Evolutionary conservation across 2,888 invertebrate genomes (phyloP), one percentile per base, ranked within the genome.

Genomic region (Halictus quadricinctus): DNA sequence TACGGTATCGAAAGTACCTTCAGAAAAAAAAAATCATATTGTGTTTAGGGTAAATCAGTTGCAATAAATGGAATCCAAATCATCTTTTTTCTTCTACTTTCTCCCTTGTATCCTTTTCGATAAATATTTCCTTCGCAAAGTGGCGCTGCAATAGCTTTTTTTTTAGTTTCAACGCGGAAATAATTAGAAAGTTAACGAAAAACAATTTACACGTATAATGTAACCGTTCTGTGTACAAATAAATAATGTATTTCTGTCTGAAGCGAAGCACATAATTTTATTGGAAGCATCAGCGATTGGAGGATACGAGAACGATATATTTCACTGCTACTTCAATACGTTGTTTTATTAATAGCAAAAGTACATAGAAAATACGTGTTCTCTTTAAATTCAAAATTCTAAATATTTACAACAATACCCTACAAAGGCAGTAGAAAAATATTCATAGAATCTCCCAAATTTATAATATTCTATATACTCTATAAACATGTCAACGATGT

Each of bases 21-120:
- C 43, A 73, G 46, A n/a, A 48, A 60, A 10, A 10, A 29, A 81
- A 36, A 58, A 60, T 60, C 54, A 79, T 81, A 79, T 76, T 83
- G 83, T 83, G 83, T 66, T 76, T 83, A 81, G 83, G 60, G 69
- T 81, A 77, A 83, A 73, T 74, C 81, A 70, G 72, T 81, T 81
- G 81, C 81, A 81, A 79, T 83, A 81, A 82, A 82, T 78, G 75
- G 69, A 75, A 82, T 75, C 77, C 48, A 84, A 85, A 76, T 77
- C 54, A 79, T 66, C 64, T 77, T 41, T 48, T 12, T 58, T 64
- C 25, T 66, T 72, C 73, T 72, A 70, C 25, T 80, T 80, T 72
- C 58, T 58, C 60, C 70, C 54, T 36, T 48, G 36, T 25, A 36
- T 36, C 12, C 12, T 64, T 36, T 46, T 46, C 46, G 46, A 46